Conservation (phyloP, 2,797 vertebrate genomes). For the Periparus ater region DNA sequence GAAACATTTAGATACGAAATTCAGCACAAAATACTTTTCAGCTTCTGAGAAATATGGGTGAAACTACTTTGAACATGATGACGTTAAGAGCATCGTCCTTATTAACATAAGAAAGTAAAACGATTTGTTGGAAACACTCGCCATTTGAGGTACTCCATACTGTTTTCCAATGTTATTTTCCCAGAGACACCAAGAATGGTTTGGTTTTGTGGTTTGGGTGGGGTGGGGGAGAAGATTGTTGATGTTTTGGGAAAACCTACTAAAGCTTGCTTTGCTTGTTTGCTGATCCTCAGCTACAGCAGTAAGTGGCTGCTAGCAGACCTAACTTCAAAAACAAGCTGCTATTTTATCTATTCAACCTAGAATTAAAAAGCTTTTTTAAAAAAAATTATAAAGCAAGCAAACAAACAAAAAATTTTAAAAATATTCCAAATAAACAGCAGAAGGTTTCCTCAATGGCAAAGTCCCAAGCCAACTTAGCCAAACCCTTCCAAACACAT, state of each 20-base stretch:
- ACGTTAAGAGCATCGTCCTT: rapidly evolving
- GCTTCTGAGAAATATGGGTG: background rate
- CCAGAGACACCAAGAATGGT: background rate
- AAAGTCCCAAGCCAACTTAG: background rate
- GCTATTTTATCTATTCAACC: background rate
- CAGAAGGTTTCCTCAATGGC: background rate
- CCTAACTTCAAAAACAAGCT: background rate
- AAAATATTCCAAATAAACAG: background rate
- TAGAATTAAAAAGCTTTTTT: background rate
- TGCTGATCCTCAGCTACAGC: background rate
- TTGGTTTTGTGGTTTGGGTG: background rate
- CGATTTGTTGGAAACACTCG: background rate
- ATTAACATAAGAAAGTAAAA: background rate
- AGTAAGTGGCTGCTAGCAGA: background rate
- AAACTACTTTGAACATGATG: background rate
- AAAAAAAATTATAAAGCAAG: background rate
- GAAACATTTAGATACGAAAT: background rate
- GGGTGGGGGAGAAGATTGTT: background rate
- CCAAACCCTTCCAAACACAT: background rate
- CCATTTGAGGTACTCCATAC: background rate
- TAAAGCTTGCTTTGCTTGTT: background rate
- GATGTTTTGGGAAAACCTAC: background rate
- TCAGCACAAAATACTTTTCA: background rate
- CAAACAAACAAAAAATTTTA: background rate
- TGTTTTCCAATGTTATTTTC: background rate